Base-by-base conservation (phyloP, 2,888 invertebrate species). In the Linyphia triangularis region DNA sequence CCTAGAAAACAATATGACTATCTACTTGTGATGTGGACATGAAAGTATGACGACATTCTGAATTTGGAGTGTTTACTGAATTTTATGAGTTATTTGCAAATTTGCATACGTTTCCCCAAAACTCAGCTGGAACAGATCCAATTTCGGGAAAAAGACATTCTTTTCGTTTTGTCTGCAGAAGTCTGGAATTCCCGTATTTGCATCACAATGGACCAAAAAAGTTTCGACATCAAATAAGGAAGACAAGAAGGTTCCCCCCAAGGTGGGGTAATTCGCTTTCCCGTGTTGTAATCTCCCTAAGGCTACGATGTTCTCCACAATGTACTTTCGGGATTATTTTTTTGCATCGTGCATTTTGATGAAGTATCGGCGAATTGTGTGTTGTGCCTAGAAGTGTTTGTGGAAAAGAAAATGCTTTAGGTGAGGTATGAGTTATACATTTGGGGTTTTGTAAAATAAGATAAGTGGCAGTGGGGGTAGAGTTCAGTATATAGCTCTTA, bases 231-330 rank as follows among this genome's bases (percentile, higher is more conserved):
- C 70, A 70, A 70, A 70, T 24, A 24, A 43, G 16, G 43, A 43
- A 40, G 43, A 24, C 16, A 9, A 70, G 43, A 43, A 70, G 70
- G 24, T 70, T 43, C 37, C 43, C 37, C 22, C 26, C 26, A 26
- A 43, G 70, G 43, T 67, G 43, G 26, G 40, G 70, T 70, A 70
- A 70, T 70, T 70, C 70, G 70, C 70, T 70, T 70, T 70, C 70
- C 24, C 26, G 51, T 19, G 22, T 43, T 43, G 24, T 70, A 43
- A 70, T 70, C 70, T 70, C 70, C 70, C 70, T 43, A 10, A 40
- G 70, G 70, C 70, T 43, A 43, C 19, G 16, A 43, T 43, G 70
- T 70, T 67, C 40, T 24, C n/a, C 51, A 51, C n/a, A n/a, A 51
- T 51, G 51, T 51, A 51, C n/a, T 51, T 51, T 51, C 16, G 13